Conservation (phyloP, 2,888 invertebrate genomes). For the Tetragnatha montana region DNA sequence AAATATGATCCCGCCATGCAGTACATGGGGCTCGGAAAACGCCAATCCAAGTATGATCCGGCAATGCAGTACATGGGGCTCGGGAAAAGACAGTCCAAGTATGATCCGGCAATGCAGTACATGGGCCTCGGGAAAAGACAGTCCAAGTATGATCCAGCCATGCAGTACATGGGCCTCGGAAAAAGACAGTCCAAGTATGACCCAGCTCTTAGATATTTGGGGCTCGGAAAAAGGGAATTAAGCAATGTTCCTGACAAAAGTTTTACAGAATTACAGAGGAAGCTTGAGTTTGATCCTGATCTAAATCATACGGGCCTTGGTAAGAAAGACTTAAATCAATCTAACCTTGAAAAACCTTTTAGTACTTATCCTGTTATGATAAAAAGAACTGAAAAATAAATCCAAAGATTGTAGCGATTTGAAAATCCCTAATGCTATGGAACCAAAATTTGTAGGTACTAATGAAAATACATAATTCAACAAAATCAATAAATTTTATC, state of each 20-base stretch:
- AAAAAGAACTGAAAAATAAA: too few relatives aligned
- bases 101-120: conserved; percentile 40
- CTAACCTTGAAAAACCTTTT: background rate
- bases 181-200: conserved; percentile 33
- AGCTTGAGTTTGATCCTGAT: conserved; percentile 29
- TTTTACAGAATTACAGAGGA: conserved; percentile 37
- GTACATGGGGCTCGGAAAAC: conserved; percentile 51
- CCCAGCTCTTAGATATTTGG: conserved; percentile 49
- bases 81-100: conserved; percentile 12
- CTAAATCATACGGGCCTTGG: conserved; percentile 31
- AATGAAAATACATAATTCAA: too few relatives aligned
- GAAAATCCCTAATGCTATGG: too few relatives aligned
- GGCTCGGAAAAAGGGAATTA: conserved; percentile 24
- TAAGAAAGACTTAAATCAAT: conserved; percentile 1
- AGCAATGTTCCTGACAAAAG: conserved; percentile 35
- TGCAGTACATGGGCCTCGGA: conserved; percentile 23
- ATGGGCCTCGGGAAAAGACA: conserved; percentile 10
- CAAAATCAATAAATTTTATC: too few relatives aligned
- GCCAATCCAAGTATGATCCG: conserved; percentile 24
- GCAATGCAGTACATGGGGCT: conserved; percentile 39
- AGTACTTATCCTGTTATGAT: background rate
- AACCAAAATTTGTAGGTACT: too few relatives aligned
- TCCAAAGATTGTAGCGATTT: too few relatives aligned
- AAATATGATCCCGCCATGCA: conserved; percentile 57
- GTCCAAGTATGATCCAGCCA: conserved; percentile 50